phyloP scores from a whole-genome alignment of 2,797 vertebrate genomes.

The Myotis daubentonii region DNA sequence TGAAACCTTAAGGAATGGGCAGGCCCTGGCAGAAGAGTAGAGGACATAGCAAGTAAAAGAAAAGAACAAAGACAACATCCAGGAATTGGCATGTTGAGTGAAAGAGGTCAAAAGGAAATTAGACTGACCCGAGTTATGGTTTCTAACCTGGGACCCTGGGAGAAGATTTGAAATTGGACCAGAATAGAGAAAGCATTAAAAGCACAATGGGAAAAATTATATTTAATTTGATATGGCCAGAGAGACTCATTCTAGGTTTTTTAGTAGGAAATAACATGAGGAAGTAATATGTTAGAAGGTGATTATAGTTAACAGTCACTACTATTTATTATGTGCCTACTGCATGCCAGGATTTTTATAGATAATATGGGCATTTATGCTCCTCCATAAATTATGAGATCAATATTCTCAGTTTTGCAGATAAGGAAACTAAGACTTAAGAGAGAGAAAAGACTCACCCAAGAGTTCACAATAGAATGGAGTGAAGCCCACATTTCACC shows the following conservation, averaged over 20 bases:
- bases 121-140: background rate
- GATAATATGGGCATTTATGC: background rate
- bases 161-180: background rate
- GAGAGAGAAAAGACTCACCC: background rate
- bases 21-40: background rate
- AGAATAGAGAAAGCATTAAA: background rate
- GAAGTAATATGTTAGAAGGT: background rate
- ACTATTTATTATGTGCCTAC: background rate
- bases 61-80: background rate
- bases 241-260: background rate
- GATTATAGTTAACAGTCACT: background rate
- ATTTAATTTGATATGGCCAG: background rate
- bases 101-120: background rate
- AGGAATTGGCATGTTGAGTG: background rate
- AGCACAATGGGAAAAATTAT: background rate
- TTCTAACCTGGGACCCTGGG: background rate
- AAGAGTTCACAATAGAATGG: background rate
- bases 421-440: background rate
- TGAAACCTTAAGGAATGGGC: background rate
- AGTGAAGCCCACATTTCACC: background rate
- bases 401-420: background rate
- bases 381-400: background rate
- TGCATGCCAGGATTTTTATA: background rate
- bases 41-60: background rate
- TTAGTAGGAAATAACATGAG: background rate